A percentile compares a stretch with the other conserved stretches of the same genome.
These are phyloP conservation scores for Oreochromis aureus DNA, from an alignment of 2,113 vertebrate species.

Conservation along the genomic window DNA sequence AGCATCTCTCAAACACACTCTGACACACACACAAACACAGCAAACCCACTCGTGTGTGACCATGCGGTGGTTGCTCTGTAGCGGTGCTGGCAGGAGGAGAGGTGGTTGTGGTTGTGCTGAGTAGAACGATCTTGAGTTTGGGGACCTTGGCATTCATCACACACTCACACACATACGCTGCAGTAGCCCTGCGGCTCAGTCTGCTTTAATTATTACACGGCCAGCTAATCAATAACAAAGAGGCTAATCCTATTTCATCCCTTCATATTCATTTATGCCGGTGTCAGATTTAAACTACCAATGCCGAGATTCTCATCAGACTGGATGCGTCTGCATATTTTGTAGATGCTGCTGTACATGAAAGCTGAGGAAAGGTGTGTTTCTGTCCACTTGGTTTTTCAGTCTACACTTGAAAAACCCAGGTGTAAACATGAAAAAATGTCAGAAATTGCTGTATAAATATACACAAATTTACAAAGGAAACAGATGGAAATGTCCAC, in stretches of 20 bases:
- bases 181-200: constrained; percentile 46
- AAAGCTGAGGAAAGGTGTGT: not conserved
- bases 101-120: constrained; percentile 49
- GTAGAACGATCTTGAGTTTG: constrained; percentile 39
- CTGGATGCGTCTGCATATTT: not conserved
- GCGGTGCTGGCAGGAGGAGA: not conserved
- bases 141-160: constrained; percentile 54
- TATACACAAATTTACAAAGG: not conserved
- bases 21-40: not conserved
- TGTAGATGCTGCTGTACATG: not conserved
- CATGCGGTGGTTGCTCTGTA: not conserved
- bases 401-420: not conserved
- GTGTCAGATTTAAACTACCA: constrained; percentile 40
- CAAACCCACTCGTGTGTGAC: constrained; percentile 19
- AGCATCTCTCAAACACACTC: not conserved
- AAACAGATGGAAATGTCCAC: not conserved
- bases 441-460: not conserved
- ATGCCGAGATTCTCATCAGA: not conserved
- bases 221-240: constrained; percentile 59
- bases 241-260: constrained; percentile 63
- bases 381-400: not conserved
- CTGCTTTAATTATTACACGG: constrained; percentile 60
- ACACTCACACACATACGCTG: constrained; percentile 26
- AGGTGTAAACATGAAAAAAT: not conserved
- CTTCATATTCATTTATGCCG: constrained; percentile 56